Conservation (phyloP, 2,888 invertebrate genomes). For the Micropterix aruncella region DNA sequence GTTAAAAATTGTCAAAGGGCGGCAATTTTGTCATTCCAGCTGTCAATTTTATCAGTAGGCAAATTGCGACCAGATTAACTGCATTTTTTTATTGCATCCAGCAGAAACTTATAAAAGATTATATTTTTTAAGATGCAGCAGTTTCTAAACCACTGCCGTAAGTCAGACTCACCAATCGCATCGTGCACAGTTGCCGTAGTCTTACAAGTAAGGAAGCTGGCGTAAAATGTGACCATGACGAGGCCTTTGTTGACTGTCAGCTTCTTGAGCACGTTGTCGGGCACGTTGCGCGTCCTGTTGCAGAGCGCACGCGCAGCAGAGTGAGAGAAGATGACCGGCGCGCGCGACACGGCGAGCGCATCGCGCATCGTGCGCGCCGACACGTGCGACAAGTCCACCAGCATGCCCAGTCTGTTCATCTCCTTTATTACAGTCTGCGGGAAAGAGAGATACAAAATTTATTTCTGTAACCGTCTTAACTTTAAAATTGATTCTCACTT, state of each 20-base stretch:
- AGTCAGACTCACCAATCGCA: conserved; percentile 68
- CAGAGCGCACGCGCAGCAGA: conserved; percentile 70
- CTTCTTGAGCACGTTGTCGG: conserved; percentile 57
- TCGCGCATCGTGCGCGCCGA: conserved; percentile 70
- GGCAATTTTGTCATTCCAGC: no score
- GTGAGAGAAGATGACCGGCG: conserved; percentile 79
- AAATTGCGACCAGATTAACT: no score
- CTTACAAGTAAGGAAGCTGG: conserved; percentile 60
- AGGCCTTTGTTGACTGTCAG: conserved; percentile 68
- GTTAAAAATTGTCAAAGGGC: no score
- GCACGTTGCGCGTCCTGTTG: conserved; percentile 69
- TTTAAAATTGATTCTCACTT: no score
- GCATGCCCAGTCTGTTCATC: conserved; percentile 83
- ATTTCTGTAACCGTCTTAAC: no score
- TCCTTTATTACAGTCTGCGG: conserved; percentile 64
- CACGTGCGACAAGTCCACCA: conserved; percentile 74
- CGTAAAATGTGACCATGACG: conserved; percentile 81
- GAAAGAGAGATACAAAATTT: conserved; percentile 7
- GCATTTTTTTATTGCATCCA: no score
- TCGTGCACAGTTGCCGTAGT: conserved; percentile 63
- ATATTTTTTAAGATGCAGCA: no score
- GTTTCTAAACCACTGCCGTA: no score
- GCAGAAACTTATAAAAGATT: no score
- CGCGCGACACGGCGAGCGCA: conserved; percentile 58
- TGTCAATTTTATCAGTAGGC: no score